Evolutionary conservation across 1,140 invertebrate species (phyloP), one percentile per base, ranked within the genome.

Genomic region (Diuraphis noxia): DNA sequence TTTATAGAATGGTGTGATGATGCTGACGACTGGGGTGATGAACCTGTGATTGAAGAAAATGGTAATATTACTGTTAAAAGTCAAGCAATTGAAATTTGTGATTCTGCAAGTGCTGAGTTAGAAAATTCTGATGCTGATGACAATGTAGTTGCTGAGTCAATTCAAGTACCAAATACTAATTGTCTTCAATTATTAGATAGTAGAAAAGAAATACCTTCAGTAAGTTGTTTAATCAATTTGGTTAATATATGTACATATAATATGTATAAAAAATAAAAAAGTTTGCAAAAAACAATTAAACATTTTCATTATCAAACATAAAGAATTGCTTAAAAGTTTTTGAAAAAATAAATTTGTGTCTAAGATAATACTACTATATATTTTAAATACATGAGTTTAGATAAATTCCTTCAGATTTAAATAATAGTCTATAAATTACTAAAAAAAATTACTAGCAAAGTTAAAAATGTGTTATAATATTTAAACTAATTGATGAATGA

Each of bases 21-120:
- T 92, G 96, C 96, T 0, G 96, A 97, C 93, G 96, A 96, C 92
- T 97, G 96, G 96, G 96, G 95, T 49, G 79, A 63, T 3, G 94
- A 93, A 9, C 93, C 91, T 21, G 84, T 93, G 40, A 93, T 93
- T 34, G 93, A 93, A 92, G 93, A 92, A 46, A 92, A 92, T 49
- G 81, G 49, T 46, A 91, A 92, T 49, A n/a, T 40, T 38, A 86
- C 36, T 36, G n/a, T 25, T 23, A 38, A 77, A 38, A 85, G 36
- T 30, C 34, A 79, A 72, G 87, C 43, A 0, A 72, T 63, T 46
- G 92, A 90, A 85, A 19, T 36, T 38, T 84, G 43, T 72, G 1
- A 95, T 7, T 94, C 94, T 36, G 95, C 96, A 40, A 95, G 95
- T 19, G 96, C 96, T 0, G 96, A 96, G 94, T 96, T 96, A 43